Evolutionary conservation across 2,888 invertebrate species (phyloP).

Genomic region (Anticlea derivata): DNA sequence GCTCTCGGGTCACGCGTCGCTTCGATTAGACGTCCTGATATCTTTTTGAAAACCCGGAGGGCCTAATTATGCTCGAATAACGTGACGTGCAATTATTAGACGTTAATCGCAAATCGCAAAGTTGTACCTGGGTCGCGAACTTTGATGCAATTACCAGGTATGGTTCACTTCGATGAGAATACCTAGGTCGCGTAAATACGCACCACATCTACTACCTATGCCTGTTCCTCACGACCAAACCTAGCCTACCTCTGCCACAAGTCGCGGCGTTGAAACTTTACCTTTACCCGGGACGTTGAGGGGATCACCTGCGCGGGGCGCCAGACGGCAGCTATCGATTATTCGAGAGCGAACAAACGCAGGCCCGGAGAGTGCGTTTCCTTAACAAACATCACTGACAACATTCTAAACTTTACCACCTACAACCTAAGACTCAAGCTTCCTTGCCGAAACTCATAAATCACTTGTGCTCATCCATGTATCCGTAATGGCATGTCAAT

Average conservation of each 20-base stretch:
- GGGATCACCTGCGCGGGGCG: slow-evolving; percentile 65
- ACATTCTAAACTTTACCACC: slow-evolving; percentile 53
- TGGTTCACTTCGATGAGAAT: no score
- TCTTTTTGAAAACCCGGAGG: no score
- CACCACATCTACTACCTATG: no score
- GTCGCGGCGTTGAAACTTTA: slow-evolving; percentile 33
- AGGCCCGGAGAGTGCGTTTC: slow-evolving; percentile 65
- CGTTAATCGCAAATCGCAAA: no score
- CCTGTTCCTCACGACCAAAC: no score
- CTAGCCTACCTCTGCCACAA: neutral
- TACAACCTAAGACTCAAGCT: slow-evolving; percentile 48
- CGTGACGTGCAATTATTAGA: no score
- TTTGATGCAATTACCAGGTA: no score
- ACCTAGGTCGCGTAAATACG: no score
- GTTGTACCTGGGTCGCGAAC: no score
- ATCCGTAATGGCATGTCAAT: slow-evolving; percentile 54
- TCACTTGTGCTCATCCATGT: slow-evolving; percentile 63
- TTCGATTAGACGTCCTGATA: no score
- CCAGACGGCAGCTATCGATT: slow-evolving; percentile 84
- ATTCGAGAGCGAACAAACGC: slow-evolving; percentile 79
- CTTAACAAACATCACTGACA: slow-evolving; percentile 49
- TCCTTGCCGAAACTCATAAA: slow-evolving; percentile 48
- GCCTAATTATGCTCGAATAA: no score
- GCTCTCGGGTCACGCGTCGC: no score
- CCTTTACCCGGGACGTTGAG: slow-evolving; percentile 52